Evolutionary conservation across 2,888 invertebrate species (phyloP).

Genomic region (Cactoblastis cactorum): DNA sequence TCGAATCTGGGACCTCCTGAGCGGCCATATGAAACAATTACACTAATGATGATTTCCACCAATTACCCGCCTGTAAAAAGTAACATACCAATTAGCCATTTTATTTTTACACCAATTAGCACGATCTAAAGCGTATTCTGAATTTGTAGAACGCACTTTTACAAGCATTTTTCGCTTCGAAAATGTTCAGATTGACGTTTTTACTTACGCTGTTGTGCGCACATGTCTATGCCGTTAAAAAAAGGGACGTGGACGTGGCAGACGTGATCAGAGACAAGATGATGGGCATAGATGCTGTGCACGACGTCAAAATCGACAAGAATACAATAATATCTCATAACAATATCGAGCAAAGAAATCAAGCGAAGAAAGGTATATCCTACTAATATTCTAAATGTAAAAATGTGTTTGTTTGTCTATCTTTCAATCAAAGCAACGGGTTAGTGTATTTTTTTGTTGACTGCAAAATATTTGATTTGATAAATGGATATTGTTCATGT

Average conservation of each 20-base stretch:
- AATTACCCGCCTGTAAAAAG: too few relatives aligned
- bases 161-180: neutral
- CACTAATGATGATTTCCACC: too few relatives aligned
- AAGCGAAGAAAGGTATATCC: constrained; percentile 30
- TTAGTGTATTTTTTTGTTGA: too few relatives aligned
- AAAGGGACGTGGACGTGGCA: neutral
- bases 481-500: too few relatives aligned
- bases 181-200: neutral
- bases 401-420: too few relatives aligned
- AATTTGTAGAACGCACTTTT: too few relatives aligned
- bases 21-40: too few relatives aligned
- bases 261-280: constrained; percentile 30
- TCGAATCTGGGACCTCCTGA: too few relatives aligned
- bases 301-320: constrained; percentile 52
- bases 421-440: too few relatives aligned
- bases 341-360: constrained; percentile 40
- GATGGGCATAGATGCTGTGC: constrained; percentile 51
- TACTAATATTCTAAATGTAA: neutral
- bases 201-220: constrained; percentile 11
- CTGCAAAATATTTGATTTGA: too few relatives aligned
- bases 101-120: neutral
- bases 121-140: too few relatives aligned
- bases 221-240: constrained; percentile 16
- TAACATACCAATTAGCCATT: too few relatives aligned
- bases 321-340: constrained; percentile 58